Evolutionary conservation across 1,140 invertebrate genomes (phyloP).

Genomic region (Episyrphus balteatus): DNA sequence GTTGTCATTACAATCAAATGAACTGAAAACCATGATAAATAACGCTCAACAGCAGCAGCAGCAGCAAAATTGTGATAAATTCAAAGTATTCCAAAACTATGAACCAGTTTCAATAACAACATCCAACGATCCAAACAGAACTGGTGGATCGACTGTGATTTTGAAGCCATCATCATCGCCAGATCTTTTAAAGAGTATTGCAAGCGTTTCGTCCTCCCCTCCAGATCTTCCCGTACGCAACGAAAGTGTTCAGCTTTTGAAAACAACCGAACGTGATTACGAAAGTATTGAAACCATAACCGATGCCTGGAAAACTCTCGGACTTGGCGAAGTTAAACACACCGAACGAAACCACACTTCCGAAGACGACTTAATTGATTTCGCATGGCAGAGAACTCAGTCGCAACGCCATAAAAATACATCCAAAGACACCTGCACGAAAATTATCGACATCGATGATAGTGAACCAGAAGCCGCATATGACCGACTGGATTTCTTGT

Average conservation of each 20-base stretch:
- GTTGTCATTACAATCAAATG: neutral
- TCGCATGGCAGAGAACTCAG: slow-evolving; percentile 30
- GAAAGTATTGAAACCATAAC: slow-evolving; percentile 39
- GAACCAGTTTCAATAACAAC: slow-evolving; percentile 33
- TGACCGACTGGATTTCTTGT: slow-evolving; percentile 68
- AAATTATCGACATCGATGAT: slow-evolving; percentile 4
- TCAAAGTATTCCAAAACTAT: slow-evolving; percentile 29
- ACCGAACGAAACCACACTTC: slow-evolving; percentile 39
- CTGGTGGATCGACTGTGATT: slow-evolving; percentile 19
- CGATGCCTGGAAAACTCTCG: slow-evolving; percentile 66
- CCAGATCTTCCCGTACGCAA: slow-evolving; percentile 26
- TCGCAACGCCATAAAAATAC: slow-evolving; percentile 30
- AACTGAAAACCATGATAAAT: neutral
- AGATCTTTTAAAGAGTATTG: neutral
- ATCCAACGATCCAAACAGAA: slow-evolving; percentile 16
- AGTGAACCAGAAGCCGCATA: slow-evolving; percentile 44
- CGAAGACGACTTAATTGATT: slow-evolving; percentile 26
- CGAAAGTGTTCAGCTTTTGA: slow-evolving; percentile 12
- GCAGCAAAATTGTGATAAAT: slow-evolving; percentile 25
- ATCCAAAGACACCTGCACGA: slow-evolving; percentile 17
- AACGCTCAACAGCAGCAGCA: neutral
- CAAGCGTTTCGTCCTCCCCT: slow-evolving; percentile 8
- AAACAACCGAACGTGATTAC: slow-evolving; percentile 22
- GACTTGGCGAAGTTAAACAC: slow-evolving; percentile 57
- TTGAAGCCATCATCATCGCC: slow-evolving; percentile 19